Evolutionary conservation across 2,113 vertebrate species (phyloP).

Genomic region (Dolichallabes microphthalmus): DNA sequence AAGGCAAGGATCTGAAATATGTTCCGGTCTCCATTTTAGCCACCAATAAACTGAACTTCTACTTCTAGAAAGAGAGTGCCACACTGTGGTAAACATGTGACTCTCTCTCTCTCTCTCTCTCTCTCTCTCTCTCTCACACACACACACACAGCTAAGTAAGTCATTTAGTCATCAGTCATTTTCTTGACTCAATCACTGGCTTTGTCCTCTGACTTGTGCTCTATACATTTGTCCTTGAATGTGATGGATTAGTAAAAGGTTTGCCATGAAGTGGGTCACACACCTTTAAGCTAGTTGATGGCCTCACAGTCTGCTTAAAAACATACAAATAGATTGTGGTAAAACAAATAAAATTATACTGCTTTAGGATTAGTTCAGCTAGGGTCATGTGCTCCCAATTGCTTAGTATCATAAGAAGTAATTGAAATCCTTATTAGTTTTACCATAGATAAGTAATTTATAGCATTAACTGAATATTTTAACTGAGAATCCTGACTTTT

Average conservation of each 20-base stretch:
- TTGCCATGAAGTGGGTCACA: constrained; percentile 60
- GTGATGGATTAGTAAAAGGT: constrained; percentile 44
- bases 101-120: no score
- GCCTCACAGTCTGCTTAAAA: constrained; percentile 17
- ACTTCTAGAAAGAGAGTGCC: constrained; percentile 69
- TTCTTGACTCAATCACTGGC: constrained; percentile 58
- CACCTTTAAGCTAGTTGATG: constrained; percentile 39
- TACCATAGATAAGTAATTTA: not conserved
- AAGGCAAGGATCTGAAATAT: constrained; percentile 59
- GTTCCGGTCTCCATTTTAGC: constrained; percentile 41
- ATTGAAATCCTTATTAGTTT: not conserved
- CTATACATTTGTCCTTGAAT: constrained; percentile 34
- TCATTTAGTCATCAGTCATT: constrained; percentile 56
- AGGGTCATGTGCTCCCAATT: not conserved
- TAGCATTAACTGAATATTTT: not conserved
- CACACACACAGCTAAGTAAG: constrained; percentile 47
- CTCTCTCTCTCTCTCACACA: not conserved
- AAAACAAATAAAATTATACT: constrained; percentile 26
- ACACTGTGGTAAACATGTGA: constrained; percentile 66
- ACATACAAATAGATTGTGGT: not conserved
- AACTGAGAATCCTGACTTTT: no score
- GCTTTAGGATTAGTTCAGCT: constrained; percentile 44
- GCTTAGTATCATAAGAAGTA: not conserved
- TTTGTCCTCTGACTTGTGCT: constrained; percentile 56
- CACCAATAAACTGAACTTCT: constrained; percentile 33